Conservation (phyloP, 1,140 invertebrate genomes). For the Hylaeus anthracinus region DNA sequence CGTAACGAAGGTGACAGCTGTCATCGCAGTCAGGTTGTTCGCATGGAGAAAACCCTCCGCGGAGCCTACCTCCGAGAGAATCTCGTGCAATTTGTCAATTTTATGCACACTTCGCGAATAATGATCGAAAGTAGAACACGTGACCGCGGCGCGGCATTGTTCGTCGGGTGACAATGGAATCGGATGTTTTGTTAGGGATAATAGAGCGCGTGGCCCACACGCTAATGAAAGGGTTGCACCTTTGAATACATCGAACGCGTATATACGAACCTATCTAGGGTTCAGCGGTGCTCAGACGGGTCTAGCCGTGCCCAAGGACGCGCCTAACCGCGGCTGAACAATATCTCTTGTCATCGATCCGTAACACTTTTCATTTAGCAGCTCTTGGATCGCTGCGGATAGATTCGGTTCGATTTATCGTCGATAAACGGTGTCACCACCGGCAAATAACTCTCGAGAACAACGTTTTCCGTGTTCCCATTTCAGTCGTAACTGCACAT, state of each 20-base stretch:
- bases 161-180: constrained; percentile 76
- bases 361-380: not conserved
- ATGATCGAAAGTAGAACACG: constrained; percentile 78
- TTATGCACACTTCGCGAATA: constrained; percentile 74
- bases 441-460: constrained; percentile 48
- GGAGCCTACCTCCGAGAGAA: constrained; percentile 18
- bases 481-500: constrained; percentile 56
- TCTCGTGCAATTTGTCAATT: constrained; percentile 71
- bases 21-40: constrained; percentile 1
- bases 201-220: constrained; percentile 79
- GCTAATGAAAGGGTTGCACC: constrained; percentile 80
- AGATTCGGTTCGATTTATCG: not conserved
- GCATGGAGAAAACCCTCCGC: constrained; percentile 10
- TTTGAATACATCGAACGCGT: constrained; percentile 73
- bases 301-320: constrained; percentile 1
- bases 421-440: constrained; percentile 2
- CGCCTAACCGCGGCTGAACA: not conserved
- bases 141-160: constrained; percentile 72
- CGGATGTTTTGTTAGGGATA: constrained; percentile 79
- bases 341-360: not conserved
- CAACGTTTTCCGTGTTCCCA: constrained; percentile 35
- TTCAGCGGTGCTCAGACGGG: constrained; percentile 57
- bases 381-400: not conserved
- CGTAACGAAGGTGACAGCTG: constrained; percentile 55
- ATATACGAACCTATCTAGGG: constrained; percentile 56